Base-by-base conservation (phyloP, 2,888 invertebrate species). In the Scaptomyza reducta region DNA sequence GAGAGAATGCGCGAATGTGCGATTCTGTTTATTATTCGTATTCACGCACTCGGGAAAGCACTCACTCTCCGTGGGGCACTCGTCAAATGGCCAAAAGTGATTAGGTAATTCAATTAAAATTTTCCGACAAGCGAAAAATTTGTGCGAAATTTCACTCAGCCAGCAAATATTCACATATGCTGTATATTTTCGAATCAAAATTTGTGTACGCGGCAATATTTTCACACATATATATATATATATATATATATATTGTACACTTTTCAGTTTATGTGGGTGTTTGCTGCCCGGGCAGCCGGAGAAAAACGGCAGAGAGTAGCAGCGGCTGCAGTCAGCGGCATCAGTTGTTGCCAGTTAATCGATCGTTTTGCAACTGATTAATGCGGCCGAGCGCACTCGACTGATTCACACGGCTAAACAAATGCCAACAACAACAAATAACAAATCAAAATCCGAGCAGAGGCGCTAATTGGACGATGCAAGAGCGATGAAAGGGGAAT, bases 331-430 rank as follows among this genome's bases (percentile, higher is more conserved):
- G 65, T 64, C 22, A n/a, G 25, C 64, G 73, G 69, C 66, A 51
- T 47, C 66, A 70, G 87, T 89, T 88, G 89, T 88, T 89, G 87
- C 88, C 90, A 87, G 83, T 83, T 85, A 88, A 90, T 91, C 91
- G 91, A 91, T 91, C 90, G 90, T 88, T 88, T 88, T 88, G 89
- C 90, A 88, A 91, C 90, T 91, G 91, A 91, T 90, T 88, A 89
- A 88, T 87, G 78, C 86, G 60, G 69, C 77, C 70, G 50, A 59
- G 50, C 42, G 6, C 46, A 57, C 62, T 54, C 33, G 38, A 66
- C 51, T 68, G 74, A 68, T 62, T 74, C 74, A 80, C 64, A 55
- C 59, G 42, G 56, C 60, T 47, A 44, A 46, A 46, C 53, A 53
- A 22, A 22, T 54, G 46, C 31, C 57, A 51, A 45, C 49, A 60